phyloP scores from a whole-genome alignment of 2,797 vertebrate genomes.

The Eupleurogrammus muticus region DNA sequence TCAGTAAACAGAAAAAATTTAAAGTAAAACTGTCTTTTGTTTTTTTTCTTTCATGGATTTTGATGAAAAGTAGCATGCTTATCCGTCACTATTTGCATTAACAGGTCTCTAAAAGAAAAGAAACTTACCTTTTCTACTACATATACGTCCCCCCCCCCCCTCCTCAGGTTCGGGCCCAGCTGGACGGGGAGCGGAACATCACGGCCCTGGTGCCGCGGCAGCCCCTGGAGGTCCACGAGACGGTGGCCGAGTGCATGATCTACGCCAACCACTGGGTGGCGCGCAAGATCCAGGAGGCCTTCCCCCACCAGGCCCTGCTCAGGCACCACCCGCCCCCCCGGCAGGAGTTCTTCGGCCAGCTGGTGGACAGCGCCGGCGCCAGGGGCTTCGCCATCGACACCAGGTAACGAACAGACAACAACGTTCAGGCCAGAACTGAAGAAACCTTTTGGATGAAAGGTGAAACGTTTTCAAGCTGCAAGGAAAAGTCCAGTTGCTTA shows the following conservation, averaged over 20 bases:
- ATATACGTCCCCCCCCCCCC: no score
- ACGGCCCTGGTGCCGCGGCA: conserved; percentile 91
- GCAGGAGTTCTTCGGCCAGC: conserved; percentile 90
- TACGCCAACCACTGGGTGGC: conserved; percentile 99
- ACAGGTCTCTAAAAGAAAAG: no score
- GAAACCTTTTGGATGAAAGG: no score
- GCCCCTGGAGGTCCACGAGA: conserved; percentile 95
- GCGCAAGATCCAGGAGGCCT: conserved; percentile 90
- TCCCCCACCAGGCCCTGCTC: conserved; percentile 91
- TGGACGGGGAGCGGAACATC: conserved; percentile 92
- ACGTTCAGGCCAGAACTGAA: no score
- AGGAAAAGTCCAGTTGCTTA: no score
- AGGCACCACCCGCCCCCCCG: conserved; percentile 91
- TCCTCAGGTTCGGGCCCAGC: conserved; percentile 86
- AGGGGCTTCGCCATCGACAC: conserved; percentile 91
- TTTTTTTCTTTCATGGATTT: no score
- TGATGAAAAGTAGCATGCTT: no score
- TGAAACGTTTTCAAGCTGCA: no score
- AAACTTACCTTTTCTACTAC: no score
- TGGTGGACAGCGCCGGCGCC: conserved; percentile 87
- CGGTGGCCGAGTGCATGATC: conserved; percentile 97
- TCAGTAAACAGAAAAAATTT: no score
- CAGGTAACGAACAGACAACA: conserved; percentile 74
- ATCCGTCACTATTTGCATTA: no score
- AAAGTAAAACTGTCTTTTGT: no score